Percentiles rank a stretch among this genome's conserved stretches.
These are phyloP conservation scores for Zele albiditarsus DNA, from an alignment of 2,888 invertebrate species.

Conservation along the genomic window DNA sequence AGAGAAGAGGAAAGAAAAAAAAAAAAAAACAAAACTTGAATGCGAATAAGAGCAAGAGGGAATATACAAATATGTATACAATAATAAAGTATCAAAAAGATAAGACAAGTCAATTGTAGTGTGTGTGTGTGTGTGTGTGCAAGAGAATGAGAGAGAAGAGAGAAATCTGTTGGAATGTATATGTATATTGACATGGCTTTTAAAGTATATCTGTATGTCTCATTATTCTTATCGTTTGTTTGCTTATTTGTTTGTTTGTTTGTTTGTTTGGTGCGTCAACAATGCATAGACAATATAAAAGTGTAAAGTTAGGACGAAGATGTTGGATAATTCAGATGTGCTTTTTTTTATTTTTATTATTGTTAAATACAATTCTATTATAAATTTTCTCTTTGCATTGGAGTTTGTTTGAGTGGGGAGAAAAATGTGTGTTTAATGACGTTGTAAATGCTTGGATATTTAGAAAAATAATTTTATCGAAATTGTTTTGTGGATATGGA, in stretches of 20 bases:
- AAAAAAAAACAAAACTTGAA: neutral
- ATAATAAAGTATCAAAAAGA: slow-evolving; percentile 39
- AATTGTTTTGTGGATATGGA: too few relatives aligned
- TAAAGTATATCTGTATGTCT: slow-evolving; percentile 27
- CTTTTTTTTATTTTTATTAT: neutral
- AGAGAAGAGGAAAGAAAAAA: neutral
- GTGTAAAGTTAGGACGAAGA: too few relatives aligned
- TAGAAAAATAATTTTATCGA: too few relatives aligned
- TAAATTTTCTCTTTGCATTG: too few relatives aligned
- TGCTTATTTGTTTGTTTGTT: slow-evolving; percentile 22
- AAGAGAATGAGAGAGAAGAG: slow-evolving; percentile 9
- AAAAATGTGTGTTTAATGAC: too few relatives aligned
- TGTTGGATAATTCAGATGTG: too few relatives aligned
- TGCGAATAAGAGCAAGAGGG: neutral
- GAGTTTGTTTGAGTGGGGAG: too few relatives aligned
- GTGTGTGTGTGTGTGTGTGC: neutral
- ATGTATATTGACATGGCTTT: slow-evolving; percentile 15
- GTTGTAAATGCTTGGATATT: too few relatives aligned
- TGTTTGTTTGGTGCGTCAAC: slow-evolving; percentile 27
- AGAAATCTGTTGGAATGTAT: slow-evolving; percentile 8
- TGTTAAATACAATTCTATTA: neutral
- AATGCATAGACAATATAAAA: slow-evolving; percentile 23
- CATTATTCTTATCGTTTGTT: slow-evolving; percentile 42
- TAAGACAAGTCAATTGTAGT: slow-evolving; percentile 40
- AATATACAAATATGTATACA: slow-evolving; percentile 5